A percentile compares a stretch with the other conserved stretches of the same genome.
phyloP scores from a whole-genome alignment of 2,797 vertebrate genomes.

The Botia almorhae region DNA sequence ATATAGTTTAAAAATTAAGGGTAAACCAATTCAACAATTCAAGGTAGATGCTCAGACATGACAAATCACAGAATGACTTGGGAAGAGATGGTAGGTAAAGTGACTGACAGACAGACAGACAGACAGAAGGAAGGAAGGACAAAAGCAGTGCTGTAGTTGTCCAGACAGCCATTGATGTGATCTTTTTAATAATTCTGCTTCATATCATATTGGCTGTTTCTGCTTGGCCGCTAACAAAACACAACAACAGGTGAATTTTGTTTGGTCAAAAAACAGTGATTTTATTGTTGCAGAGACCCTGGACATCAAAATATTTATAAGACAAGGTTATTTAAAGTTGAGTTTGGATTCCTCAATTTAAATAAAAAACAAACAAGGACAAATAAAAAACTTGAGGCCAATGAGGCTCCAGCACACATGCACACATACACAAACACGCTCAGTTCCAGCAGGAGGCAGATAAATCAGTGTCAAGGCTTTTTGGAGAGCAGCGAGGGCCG shows the following conservation, averaged over 20 bases:
- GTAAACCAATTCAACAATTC: background rate
- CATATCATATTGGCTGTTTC: background rate
- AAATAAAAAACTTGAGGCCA: background rate
- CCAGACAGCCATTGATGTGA: background rate
- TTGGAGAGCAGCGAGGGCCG: conserved; percentile 17
- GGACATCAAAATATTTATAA: no score
- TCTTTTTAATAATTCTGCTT: background rate
- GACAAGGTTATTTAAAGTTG: background rate
- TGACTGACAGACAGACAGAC: no score
- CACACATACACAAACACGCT: conserved; percentile 1
- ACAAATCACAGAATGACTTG: no score
- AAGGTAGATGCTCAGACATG: background rate
- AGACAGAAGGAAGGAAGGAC: no score
- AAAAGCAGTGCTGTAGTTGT: no score
- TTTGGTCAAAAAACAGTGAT: background rate
- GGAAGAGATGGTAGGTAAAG: background rate
- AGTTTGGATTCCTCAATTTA: conserved; percentile 5
- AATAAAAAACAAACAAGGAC: conserved; percentile 5
- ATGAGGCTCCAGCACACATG: background rate
- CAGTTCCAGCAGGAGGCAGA: conserved; percentile 22
- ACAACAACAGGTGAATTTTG: background rate
- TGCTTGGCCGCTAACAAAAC: background rate
- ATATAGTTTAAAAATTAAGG: background rate
- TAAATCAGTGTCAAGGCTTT: conserved; percentile 38
- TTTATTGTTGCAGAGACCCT: background rate